phyloP scores from a whole-genome alignment of 2,113 vertebrate species.

The Hydrochoerus hydrochaeris region DNA sequence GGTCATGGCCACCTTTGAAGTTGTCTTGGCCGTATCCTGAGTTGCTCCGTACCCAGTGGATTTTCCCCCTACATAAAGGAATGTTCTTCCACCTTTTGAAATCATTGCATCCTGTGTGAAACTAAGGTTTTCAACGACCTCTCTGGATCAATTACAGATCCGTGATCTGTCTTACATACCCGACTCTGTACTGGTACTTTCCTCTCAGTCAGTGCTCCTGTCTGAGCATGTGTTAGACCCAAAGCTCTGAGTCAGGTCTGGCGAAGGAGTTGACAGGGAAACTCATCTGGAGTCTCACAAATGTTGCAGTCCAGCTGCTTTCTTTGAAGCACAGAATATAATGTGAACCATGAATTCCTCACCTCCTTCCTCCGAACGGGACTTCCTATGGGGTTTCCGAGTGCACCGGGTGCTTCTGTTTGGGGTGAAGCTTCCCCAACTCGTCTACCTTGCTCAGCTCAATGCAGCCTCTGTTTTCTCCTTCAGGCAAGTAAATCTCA shows the following conservation, averaged over 20 bases:
- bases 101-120: not conserved
- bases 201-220: not conserved
- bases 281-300: not conserved
- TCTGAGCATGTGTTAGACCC: fast-evolving
- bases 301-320: not conserved
- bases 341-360: not conserved
- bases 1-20: not conserved
- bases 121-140: not conserved
- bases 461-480: fast-evolving
- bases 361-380: fast-evolving
- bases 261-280: not conserved
- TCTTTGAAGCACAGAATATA: not conserved
- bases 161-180: not conserved
- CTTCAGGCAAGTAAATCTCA: not conserved
- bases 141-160: not conserved
- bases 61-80: not conserved
- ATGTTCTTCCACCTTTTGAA: not conserved
- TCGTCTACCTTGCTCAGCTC: not conserved
- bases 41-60: not conserved
- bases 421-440: not conserved
- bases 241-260: not conserved
- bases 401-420: fast-evolving
- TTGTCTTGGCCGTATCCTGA: not conserved
- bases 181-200: not conserved
- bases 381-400: fast-evolving